Conservation (phyloP, 2,797 vertebrate genomes). For the Anisognathus igniventris region DNA sequence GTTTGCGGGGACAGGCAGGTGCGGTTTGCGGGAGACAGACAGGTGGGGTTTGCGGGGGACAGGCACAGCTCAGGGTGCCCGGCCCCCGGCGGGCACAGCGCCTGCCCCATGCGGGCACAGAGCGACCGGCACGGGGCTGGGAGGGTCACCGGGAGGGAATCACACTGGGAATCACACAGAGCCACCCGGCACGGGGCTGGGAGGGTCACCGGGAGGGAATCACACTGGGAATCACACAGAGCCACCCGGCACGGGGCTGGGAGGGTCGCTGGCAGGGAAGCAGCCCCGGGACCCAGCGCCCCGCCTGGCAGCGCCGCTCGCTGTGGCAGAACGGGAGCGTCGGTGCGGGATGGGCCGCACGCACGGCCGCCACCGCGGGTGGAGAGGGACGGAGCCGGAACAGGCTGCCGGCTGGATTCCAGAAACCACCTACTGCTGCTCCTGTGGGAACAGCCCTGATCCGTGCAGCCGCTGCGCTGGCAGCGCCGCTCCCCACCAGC, state of each 20-base stretch:
- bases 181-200: too few species aligned
- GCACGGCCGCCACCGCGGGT: neutral
- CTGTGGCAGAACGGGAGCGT: rapidly evolving
- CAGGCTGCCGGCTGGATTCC: neutral
- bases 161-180: too few species aligned
- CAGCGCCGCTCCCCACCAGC: neutral
- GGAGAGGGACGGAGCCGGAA: neutral
- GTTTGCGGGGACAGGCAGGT: neutral
- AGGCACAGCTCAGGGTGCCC: neutral
- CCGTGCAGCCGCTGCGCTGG: neutral
- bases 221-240: too few species aligned
- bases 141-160: too few species aligned
- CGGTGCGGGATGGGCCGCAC: neutral
- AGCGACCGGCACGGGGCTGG: too few species aligned
- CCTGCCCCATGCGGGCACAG: rapidly evolving
- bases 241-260: too few species aligned
- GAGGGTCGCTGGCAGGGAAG: neutral
- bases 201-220: too few species aligned
- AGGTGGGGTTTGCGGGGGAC: neutral
- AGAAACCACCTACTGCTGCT: constrained; percentile 9
- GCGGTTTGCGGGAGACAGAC: too few species aligned
- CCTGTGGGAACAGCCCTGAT: neutral
- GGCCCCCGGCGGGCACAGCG: rapidly evolving
- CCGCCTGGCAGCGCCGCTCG: rapidly evolving
- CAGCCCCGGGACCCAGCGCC: neutral